Evolutionary conservation across 2,888 invertebrate species (phyloP).

Genomic region (Phoenoteleia sp.): DNA sequence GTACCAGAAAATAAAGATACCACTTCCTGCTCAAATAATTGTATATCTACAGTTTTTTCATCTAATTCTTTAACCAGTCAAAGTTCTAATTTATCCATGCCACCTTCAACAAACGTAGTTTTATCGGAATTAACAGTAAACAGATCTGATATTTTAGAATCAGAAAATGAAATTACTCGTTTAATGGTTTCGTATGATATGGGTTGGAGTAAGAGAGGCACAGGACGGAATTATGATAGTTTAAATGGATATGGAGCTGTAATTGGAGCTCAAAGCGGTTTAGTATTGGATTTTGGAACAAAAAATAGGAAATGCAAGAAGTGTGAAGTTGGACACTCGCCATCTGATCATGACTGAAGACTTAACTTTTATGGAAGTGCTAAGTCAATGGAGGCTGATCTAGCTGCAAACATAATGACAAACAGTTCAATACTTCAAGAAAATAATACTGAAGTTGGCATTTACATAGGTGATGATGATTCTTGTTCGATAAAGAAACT

Average conservation of each 20-base stretch:
- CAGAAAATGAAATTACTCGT: neutral
- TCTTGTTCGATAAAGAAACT: no score
- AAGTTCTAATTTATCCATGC: neutral
- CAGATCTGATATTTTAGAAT: no score
- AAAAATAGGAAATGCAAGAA: conserved; percentile 21
- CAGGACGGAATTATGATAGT: conserved; percentile 23
- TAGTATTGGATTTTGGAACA: conserved; percentile 6
- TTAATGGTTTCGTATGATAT: conserved; percentile 28
- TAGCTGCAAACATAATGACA: no score
- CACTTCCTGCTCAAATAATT: no score
- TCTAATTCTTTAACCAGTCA: neutral
- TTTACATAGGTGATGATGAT: no score
- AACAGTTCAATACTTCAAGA: no score
- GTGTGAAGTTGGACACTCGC: conserved; percentile 14
- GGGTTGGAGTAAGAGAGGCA: conserved; percentile 29
- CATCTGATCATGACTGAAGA: no score
- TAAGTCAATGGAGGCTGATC: no score
- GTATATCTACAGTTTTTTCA: neutral
- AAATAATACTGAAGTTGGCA: no score
- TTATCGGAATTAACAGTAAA: neutral
- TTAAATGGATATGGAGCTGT: conserved; percentile 27
- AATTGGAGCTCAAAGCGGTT: conserved; percentile 24
- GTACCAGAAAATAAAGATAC: no score
- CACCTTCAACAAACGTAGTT: no score
- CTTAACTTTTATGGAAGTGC: no score